Evolutionary conservation across 92 coral and sea anemone species (phyloP), one percentile per base, ranked within the genome.

Genomic region (Plumapathes pennacea): DNA sequence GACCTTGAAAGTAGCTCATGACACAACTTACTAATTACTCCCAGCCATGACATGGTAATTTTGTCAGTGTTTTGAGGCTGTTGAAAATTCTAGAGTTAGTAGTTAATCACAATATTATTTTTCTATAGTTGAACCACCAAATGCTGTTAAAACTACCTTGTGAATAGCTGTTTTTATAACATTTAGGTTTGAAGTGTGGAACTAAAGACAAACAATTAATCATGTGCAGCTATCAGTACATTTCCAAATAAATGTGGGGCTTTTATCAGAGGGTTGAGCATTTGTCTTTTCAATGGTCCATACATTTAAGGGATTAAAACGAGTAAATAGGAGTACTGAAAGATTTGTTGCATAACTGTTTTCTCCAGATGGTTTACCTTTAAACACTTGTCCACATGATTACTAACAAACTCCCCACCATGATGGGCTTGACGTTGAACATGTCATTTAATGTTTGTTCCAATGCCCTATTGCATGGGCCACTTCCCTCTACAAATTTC

Each of bases 371-470:
- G 36, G 3, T 53, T 31, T 5, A 62, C 69, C 69, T 62, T 62
- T 22, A 46, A 48, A 33, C 69, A 62, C 21, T 26, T 62, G 54
- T 62, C 57, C n/a, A 62, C 57, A 42, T 60, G 67, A 38, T 60
- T 60, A 10, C 54, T 52, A 18, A 38, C 45, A 28, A 60, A 60
- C 36, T 60, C 69, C 5, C 57, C 69, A 25, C 69, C 57, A 62
- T 62, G 57, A 62, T 62, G 47, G 19, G 37, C 39, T 43, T 62
- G 69, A 21, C 57, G 54, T 21, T 44, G 57, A 13, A 62, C 19
- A 46, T 13, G 12, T 43, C 54, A 29, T 32, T 25, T 18, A 46
- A 28, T 3, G 5, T 17, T 33, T 62, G 19, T 30, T 42, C 57
- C 17, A 62, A 18, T 21, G 42, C 54, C 18, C 9, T 40, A 15